Percentiles rank a stretch among this genome's conserved stretches.
Evolutionary conservation across 2,797 vertebrate species (phyloP).

Genomic region (Etheostoma nigrum): DNA sequence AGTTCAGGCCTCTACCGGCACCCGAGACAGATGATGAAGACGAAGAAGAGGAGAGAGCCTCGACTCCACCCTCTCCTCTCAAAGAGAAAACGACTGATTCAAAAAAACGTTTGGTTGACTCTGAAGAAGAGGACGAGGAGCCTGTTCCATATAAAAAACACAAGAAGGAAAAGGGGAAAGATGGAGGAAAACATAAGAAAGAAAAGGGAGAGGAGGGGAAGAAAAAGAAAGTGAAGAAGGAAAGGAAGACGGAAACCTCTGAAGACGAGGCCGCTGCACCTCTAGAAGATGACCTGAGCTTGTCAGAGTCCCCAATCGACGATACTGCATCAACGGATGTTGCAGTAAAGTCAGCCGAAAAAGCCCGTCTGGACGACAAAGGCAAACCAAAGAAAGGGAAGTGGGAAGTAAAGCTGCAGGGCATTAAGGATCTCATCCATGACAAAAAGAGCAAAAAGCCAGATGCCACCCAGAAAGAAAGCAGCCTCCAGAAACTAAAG

Average conservation of each 20-base stretch:
- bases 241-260: conserved; percentile 73
- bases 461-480: conserved; percentile 72
- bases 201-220: conserved; percentile 85
- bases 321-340: conserved; percentile 48
- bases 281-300: conserved; percentile 74
- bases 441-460: conserved; percentile 81
- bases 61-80: conserved; percentile 45
- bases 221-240: conserved; percentile 81
- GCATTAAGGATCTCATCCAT: conserved; percentile 79
- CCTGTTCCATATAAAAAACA: conserved; percentile 88
- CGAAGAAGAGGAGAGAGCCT: conserved; percentile 65
- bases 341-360: conserved; percentile 60
- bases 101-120: conserved; percentile 89
- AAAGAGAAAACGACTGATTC: conserved; percentile 82
- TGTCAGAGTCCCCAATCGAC: conserved; percentile 72
- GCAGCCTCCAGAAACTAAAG: conserved; percentile 82
- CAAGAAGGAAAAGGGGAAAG: conserved; percentile 88
- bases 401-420: conserved; percentile 81
- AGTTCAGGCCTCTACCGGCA: conserved; percentile 85
- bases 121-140: conserved; percentile 87
- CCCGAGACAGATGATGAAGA: conserved; percentile 88
- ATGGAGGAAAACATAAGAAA: conserved; percentile 84
- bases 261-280: conserved; percentile 76
- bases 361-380: conserved; percentile 64
- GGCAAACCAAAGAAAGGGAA: conserved; percentile 87